A percentile compares a stretch with the other conserved stretches of the same genome.
These are phyloP conservation scores for Tarsius wallacei DNA, from an alignment of 2,797 vertebrate genomes.

Conservation along the genomic window DNA sequence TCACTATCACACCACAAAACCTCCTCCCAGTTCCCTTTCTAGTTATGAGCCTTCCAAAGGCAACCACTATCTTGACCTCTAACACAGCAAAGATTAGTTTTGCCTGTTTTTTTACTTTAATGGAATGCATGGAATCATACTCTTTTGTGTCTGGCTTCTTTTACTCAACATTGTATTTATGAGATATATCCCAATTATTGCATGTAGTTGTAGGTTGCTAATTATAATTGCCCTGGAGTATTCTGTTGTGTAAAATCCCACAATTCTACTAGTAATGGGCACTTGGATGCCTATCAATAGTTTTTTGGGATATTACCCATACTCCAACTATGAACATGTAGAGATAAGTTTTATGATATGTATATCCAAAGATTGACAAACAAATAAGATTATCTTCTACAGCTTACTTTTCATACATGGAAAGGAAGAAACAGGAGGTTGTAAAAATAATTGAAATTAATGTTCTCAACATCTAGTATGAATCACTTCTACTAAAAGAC, in stretches of 20 bases:
- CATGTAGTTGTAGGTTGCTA: conserved; percentile 6
- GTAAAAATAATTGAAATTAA: conserved; percentile 30
- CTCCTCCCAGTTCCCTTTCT: background rate
- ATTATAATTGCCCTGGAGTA: conserved; percentile 27
- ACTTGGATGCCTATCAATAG: conserved; percentile 61
- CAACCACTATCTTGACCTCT: background rate
- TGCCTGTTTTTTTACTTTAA: background rate
- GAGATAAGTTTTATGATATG: conserved; percentile 60
- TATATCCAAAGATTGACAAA: conserved; percentile 55
- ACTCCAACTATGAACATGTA: conserved; percentile 41
- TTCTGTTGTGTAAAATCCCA: conserved; percentile 42
- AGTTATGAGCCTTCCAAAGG: background rate
- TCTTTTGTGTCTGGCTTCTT: conserved; percentile 48
- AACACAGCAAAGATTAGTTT: conserved; percentile 18
- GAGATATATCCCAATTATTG: background rate
- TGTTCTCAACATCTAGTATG: conserved; percentile 1
- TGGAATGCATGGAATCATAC: background rate
- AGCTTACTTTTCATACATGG: conserved; percentile 11
- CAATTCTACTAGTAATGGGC: conserved; percentile 44
- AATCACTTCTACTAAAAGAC: conserved; percentile 1
- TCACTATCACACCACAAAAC: background rate
- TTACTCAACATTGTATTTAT: background rate
- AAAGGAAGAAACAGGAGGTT: background rate
- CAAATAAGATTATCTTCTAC: background rate
- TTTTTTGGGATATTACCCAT: conserved; percentile 34